phyloP scores from a whole-genome alignment of 2,888 invertebrate genomes.

The Pomacea canaliculata region DNA sequence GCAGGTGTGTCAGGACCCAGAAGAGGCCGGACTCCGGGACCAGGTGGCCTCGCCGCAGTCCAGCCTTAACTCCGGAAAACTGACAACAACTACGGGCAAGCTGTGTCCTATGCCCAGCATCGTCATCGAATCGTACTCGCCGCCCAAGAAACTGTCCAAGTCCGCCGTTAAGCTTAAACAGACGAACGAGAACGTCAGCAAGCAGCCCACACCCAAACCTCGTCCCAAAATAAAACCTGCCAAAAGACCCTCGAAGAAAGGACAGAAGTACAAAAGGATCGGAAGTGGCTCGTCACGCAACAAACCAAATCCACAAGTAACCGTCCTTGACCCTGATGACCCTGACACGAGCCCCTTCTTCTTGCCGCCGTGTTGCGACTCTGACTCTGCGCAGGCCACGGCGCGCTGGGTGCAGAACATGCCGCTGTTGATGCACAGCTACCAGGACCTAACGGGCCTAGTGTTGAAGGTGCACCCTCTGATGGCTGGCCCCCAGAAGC shows the following conservation, averaged over 20 bases:
- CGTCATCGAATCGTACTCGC: conserved; percentile 18
- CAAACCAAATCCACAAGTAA: conserved; percentile 10
- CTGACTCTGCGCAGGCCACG: conserved; percentile 37
- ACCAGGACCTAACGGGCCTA: conserved; percentile 34
- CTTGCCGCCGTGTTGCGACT: conserved; percentile 35
- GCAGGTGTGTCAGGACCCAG: neutral
- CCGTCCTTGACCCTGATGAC: conserved; percentile 22
- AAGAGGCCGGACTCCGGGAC: neutral
- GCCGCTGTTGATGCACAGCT: conserved; percentile 34
- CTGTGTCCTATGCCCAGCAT: conserved; percentile 25
- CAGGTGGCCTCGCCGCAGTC: no score
- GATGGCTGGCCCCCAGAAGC: conserved; percentile 27
- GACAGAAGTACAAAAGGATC: neutral
- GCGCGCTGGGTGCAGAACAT: conserved; percentile 49
- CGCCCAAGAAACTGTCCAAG: neutral
- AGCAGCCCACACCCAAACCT: neutral
- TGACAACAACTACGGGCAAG: neutral
- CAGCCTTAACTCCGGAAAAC: no score
- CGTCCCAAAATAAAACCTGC: neutral
- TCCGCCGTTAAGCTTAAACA: neutral
- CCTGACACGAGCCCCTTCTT: conserved; percentile 16
- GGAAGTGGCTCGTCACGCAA: neutral
- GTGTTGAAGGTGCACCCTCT: conserved; percentile 30
- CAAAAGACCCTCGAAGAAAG: neutral
- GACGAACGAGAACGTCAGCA: neutral